Percentiles rank a stretch among this genome's conserved stretches.
Evolutionary conservation across 2,113 vertebrate species (phyloP).

Genomic region (Monopterus albus): DNA sequence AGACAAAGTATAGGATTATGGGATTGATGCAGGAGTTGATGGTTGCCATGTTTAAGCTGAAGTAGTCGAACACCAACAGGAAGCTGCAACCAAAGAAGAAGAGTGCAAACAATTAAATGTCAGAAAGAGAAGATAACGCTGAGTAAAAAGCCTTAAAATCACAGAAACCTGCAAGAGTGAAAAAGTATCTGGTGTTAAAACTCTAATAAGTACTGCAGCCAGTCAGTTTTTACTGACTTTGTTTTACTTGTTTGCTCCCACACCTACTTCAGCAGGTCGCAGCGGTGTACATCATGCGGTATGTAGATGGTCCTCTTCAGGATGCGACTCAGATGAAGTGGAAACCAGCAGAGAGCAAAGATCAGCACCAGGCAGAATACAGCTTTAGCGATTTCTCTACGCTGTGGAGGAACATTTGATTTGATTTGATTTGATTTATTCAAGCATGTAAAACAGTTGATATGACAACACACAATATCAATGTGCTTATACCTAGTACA

Average conservation of each 20-base stretch:
- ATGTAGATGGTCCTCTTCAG: constrained; percentile 89
- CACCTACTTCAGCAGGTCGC: constrained; percentile 90
- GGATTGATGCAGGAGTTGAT: constrained; percentile 99
- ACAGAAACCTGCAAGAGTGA: neutral
- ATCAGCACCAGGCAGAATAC: constrained; percentile 95
- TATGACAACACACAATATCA: too few species aligned
- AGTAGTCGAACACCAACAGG: constrained; percentile 92
- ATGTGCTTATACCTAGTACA: too few species aligned
- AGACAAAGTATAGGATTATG: constrained; percentile 95
- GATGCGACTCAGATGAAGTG: constrained; percentile 93
- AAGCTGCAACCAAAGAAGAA: constrained; percentile 82
- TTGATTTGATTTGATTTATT: too few species aligned
- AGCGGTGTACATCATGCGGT: constrained; percentile 84
- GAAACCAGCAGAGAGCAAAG: constrained; percentile 97
- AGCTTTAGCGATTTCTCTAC: constrained; percentile 94
- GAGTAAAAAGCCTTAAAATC: neutral
- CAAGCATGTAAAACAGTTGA: too few species aligned
- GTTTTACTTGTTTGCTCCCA: neutral
- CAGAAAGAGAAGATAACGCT: too few species aligned
- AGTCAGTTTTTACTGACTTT: too few species aligned
- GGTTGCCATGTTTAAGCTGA: constrained; percentile 93
- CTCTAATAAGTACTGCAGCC: too few species aligned
- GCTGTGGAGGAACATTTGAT: constrained; percentile 79
- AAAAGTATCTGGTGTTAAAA: neutral
- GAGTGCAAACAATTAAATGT: too few species aligned